Evolutionary conservation across 1,140 invertebrate species (phyloP), one percentile per base, ranked within the genome.

Genomic region (Lethrus apterus): DNA sequence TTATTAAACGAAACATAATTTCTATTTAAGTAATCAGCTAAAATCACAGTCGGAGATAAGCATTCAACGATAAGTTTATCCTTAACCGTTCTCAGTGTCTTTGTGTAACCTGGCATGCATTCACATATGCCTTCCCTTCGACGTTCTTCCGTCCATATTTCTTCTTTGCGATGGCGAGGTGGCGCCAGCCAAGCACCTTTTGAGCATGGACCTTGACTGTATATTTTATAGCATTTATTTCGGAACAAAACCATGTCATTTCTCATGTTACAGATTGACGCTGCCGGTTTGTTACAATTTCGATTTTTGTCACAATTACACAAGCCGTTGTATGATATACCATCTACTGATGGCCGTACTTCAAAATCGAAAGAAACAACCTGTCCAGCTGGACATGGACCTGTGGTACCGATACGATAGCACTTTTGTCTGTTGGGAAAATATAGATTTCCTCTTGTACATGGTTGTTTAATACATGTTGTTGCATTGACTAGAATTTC

Each of bases 281-380:
- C n/a, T 26, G 23, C 23, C 5, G 5, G 5, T 15, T 26, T 2
- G 2, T 42, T 5, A 41, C 58, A 64, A 32, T 57, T 49, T 15
- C 57, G 53, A 1, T 24, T 4, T 48, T 66, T 69, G 18, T 63
- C 75, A 54, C 85, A 88, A 2, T 78, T 81, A 50, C 86, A 89
- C 3, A 84, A 74, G 0, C 85, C 86, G 44, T 85, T 84, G 57
- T 86, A 87, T n/a, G 84, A 83, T 13, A 88, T 74, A 0, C 85
- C 86, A 52, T 88, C 83, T 0, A 86, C 52, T 0, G 83, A 84
- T 0, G 83, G 83, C 10, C 82, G 65, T 0, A 80, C 78, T 1
- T 77, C 79, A 52, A 86, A 83, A 67, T 89, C 85, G 57, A 84
- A 88, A 0, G 85, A 73, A 1, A 89, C 79, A 3, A 86, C 72